Base-by-base conservation (phyloP, 2,888 invertebrate species). In the Noctua comes region DNA sequence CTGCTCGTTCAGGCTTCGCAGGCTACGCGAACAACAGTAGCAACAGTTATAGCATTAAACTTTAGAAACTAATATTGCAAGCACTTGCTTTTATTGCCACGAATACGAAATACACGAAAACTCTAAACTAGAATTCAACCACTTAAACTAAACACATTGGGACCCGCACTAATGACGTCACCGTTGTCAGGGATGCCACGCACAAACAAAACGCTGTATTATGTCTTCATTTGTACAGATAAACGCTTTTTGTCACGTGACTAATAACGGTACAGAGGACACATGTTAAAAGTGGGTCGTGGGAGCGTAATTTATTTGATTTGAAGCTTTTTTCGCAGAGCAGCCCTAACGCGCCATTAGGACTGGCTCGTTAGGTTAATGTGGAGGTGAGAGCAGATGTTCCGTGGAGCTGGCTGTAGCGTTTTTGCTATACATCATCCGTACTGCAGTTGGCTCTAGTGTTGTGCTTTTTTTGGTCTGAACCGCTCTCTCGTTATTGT, bases 291-390 rank as follows among this genome's bases (percentile, higher is more conserved):
- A 95, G 91, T 94, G 92, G 94, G 94, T 91, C 92, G 93, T 86
- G 88, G 82, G 81, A 87, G 90, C 65, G 94, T 95, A 94, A 96
- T 95, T 94, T 95, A 95, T 96, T 94, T 94, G 93, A 95, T 95
- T 95, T 93, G 91, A 89, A 92, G 92, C 92, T 95, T 95, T 95
- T 96, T 94, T 87, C 85, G 90, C 88, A 83, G 91, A 81, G 92
- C 92, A 93, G 89, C 94, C 95, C 94, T 95, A 93, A 93, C 93
- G 93, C 90, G 94, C 96, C 96, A 96, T 96, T 96, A 96, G 94
- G 94, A 92, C 92, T 92, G 85, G 95, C 96, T 96, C 96, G 96
- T 96, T 96, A 96, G 94, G 93, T 94, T 95, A 96, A 96, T 96
- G 96, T 94, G 94, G 94, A 94, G 95, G 95, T 94, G 93, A 91